phyloP scores from a whole-genome alignment of 2,888 invertebrate species.

The Drosophila siamana region DNA sequence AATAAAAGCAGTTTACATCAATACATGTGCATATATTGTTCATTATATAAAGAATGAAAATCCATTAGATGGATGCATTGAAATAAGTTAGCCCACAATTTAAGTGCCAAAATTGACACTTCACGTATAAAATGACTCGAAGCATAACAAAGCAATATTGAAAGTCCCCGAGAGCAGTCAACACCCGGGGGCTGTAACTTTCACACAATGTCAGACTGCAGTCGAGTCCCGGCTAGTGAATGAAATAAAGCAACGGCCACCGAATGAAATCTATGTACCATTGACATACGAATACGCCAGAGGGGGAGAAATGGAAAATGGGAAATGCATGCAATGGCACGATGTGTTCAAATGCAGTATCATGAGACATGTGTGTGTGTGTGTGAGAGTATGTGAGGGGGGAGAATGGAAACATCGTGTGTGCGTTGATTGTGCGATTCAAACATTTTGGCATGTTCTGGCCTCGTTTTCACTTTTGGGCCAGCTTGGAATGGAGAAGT shows the following conservation, averaged over 20 bases:
- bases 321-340: constrained; percentile 47
- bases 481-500: constrained; percentile 3
- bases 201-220: constrained; percentile 50
- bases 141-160: constrained; percentile 26
- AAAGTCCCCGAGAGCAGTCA: constrained; percentile 13
- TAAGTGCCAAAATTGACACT: constrained; percentile 51
- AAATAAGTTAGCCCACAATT: constrained; percentile 15
- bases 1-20: too few relatives aligned
- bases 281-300: constrained; percentile 45
- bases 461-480: constrained; percentile 43
- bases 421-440: constrained; percentile 50
- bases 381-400: neutral
- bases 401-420: neutral
- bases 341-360: constrained; percentile 27
- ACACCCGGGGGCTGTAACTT: constrained; percentile 40
- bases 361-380: neutral
- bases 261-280: constrained; percentile 47
- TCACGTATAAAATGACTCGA: constrained; percentile 6
- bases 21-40: too few relatives aligned
- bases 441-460: constrained; percentile 68
- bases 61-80: too few relatives aligned
- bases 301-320: constrained; percentile 32
- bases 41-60: too few relatives aligned
- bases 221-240: constrained; percentile 9
- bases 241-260: constrained; percentile 44